Base-by-base conservation (phyloP, 2,113 vertebrate species). In the Athene noctua region DNA sequence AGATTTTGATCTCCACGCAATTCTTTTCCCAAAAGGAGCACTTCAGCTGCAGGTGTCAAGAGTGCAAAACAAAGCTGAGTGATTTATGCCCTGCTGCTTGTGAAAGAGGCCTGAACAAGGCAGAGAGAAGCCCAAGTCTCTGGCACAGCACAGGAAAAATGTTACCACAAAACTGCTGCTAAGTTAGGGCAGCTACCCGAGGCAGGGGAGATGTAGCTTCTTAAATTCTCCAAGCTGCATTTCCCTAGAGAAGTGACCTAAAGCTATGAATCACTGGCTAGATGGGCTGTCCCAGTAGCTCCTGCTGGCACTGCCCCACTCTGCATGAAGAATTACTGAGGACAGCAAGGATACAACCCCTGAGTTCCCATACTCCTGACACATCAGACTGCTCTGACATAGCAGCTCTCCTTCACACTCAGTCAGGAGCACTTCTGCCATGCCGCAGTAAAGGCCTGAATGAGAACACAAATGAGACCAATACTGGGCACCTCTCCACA, bases 21-120 rank as follows among this genome's bases (percentile, higher is more conserved):
- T 54, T 70, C 67, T 90, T 80, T 83, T 90, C 72, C 71, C 86
- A 67, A 91, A 95, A 91, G 67, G 12, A 95, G 77, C 68, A 59
- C 83, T 96, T 96, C 36, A 91, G 83, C 68, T 67, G 68, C 68
- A 34, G 59, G 65, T 84, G 86, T 94, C 86, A 91, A 82, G 80
- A 94, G n/a, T 15, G 59, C 83, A 94, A 84, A 95, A 92, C 80
- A 95, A 93, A 95, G 75, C 17, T 0, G 0, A 83, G 67, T 44
- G 92, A 86, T 44, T 90, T 85, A 82, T 90, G 81, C 44, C 70
- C 51, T 54, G 67, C 82, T 94, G 75, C 63, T 94, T 71, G 80
- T 38, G 42, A 63, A 65, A 91, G 92, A 63, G 80, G 75, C 72
- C 83, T 23, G 77, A 74, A 63, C 13, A 32, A 38, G 46, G 68